Base-by-base conservation (phyloP, 2,888 invertebrate species). In the Cerastoderma edule region DNA sequence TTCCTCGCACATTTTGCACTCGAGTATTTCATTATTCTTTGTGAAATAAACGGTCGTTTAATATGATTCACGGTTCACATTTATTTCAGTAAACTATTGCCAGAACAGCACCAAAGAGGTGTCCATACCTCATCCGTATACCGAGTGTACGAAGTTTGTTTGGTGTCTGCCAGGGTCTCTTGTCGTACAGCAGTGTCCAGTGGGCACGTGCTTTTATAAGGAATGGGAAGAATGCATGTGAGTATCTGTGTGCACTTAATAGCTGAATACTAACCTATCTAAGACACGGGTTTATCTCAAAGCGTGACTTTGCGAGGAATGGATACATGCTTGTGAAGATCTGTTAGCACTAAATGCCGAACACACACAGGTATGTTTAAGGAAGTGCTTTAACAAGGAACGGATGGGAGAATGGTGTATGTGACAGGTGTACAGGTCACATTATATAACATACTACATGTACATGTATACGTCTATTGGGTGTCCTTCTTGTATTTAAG, bases 151-250 rank as follows among this genome's bases (percentile, higher is more conserved):
- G n/a, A 82, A 79, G 72, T 82, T 65, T 67, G 54, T 82, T 1
- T 48, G 79, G 28, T 82, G 82, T 70, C 50, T 72, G 16, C 67
- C 78, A 1, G 75, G 72, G 0, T 65, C 77, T 32, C 53, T 79
- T 1, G 67, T 75, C 0, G 79, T 82, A 5, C 79, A 82, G 56
- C 69, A 24, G n/a, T 82, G 82, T 65, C 82, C 82, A 3, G 27
- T 22, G n/a, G 82, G 82, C 24, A 82, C 82, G 22, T 82, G 82
- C 46, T 82, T 82, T 48, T 67, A 46, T 28, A 67, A 76, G n/a
- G 44, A 53, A 35, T 32, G 16, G 19, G 64, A 67, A n/a, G 70
- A 79, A 70, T 82, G 82, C 63, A 60, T 35, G 0, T 67, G 53
- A 67, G n/a, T 30, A 57, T 24, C 16, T 13, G 22, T 46, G 46